phyloP scores from a whole-genome alignment of 1,140 invertebrate species.

The Drosophila malerkotliana region DNA sequence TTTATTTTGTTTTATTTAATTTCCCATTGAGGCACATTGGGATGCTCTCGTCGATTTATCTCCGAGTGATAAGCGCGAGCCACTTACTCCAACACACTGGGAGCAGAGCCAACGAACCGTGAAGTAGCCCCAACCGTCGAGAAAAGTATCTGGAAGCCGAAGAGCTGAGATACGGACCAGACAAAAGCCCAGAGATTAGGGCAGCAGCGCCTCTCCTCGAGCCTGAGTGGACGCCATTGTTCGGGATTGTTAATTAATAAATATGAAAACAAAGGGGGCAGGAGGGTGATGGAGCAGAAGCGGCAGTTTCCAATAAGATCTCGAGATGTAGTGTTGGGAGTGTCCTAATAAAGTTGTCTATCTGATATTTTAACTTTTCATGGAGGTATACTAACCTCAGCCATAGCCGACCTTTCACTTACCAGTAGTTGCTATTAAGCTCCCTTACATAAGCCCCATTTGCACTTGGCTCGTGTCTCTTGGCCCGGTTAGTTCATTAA shows the following conservation, averaged over 20 bases:
- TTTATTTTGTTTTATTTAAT: conserved; percentile 13
- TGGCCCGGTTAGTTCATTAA: conserved; percentile 44
- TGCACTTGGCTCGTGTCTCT: conserved; percentile 42
- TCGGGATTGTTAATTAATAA: conserved; percentile 74
- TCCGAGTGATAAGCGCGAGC: conserved; percentile 61
- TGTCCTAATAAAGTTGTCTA: too few relatives aligned
- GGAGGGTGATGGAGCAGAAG: background rate
- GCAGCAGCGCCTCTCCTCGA: background rate
- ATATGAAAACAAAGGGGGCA: conserved; percentile 36
- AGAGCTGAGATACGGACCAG: conserved; percentile 16
- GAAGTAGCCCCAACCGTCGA: conserved; percentile 46
- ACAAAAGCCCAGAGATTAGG: conserved; percentile 61
- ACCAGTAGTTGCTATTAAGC: background rate
- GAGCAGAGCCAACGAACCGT: conserved; percentile 71
- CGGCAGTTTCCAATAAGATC: background rate
- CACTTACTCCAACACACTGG: conserved; percentile 40
- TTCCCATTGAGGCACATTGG: background rate
- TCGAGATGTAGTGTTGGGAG: too few relatives aligned
- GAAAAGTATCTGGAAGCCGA: conserved; percentile 18
- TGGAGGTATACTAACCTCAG: too few relatives aligned
- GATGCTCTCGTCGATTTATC: conserved; percentile 52
- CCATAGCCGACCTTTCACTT: too few relatives aligned
- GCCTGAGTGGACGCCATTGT: conserved; percentile 69
- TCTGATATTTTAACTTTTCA: too few relatives aligned
- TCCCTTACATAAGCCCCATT: conserved; percentile 26